A percentile compares a stretch with the other conserved stretches of the same genome.
Conservation (phyloP, 2,113 vertebrate species). For the Python bivittatus region DNA sequence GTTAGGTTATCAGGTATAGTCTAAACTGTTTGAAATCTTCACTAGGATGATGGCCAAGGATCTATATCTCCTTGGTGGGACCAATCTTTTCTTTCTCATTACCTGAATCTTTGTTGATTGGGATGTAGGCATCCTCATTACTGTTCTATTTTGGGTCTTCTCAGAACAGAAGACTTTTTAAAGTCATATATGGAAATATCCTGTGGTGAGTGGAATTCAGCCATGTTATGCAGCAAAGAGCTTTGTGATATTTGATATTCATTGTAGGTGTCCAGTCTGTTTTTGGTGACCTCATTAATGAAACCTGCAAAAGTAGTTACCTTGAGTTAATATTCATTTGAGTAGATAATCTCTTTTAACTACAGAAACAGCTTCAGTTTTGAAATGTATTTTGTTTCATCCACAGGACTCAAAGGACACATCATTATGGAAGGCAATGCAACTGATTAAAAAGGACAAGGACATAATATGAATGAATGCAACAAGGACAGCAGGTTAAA, state of each 20-base stretch:
- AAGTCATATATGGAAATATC: not conserved
- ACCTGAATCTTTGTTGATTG: constrained; percentile 17
- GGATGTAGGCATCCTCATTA: not conserved
- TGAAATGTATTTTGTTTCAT: not conserved
- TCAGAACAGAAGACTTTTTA: not conserved
- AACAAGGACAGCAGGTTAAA: not conserved
- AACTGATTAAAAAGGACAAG: not conserved
- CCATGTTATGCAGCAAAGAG: not conserved
- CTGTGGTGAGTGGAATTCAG: not conserved
- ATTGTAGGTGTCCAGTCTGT: constrained; percentile 62
- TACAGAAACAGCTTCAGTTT: not conserved
- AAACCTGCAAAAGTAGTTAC: constrained; percentile 75
- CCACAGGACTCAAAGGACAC: not conserved
- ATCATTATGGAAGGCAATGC: not conserved
- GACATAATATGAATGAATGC: not conserved
- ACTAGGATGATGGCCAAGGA: not conserved
- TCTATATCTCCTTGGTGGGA: constrained; percentile 26
- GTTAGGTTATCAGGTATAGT: not conserved
- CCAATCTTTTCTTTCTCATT: not conserved
- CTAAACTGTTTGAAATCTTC: not conserved
- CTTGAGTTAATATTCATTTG: not conserved
- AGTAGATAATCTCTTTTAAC: not conserved
- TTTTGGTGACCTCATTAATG: constrained; percentile 78
- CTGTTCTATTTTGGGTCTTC: not conserved
- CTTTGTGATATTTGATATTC: not conserved